These are phyloP conservation scores for Saccostrea echinata DNA, from an alignment of 1,140 invertebrate species.

Conservation along the genomic window DNA sequence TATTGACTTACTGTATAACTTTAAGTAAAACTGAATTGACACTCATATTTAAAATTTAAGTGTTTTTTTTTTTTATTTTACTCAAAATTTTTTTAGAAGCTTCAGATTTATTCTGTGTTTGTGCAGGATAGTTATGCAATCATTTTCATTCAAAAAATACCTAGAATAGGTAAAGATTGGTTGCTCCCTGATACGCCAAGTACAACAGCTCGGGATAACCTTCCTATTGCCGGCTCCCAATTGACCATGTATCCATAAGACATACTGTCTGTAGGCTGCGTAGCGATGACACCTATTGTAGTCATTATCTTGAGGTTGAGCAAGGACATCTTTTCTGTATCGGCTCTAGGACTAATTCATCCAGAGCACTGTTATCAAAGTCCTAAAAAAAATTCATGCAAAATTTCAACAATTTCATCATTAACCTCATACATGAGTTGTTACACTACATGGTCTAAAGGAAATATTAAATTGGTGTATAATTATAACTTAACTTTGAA, in stretches of 20 bases:
- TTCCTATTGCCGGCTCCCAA: slow-evolving; percentile 31
- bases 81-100: too few species aligned
- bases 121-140: too few species aligned
- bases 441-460: not conserved
- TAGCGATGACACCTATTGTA: not conserved
- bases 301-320: not conserved
- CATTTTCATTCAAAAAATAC: too few species aligned
- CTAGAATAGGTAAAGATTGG: too few species aligned
- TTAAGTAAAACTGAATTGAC: too few species aligned
- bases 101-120: too few species aligned
- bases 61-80: too few species aligned
- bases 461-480: not conserved
- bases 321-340: slow-evolving; percentile 35
- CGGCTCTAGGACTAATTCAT: not conserved
- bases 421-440: too few species aligned
- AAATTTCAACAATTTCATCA: too few species aligned
- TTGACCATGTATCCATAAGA: slow-evolving; percentile 38
- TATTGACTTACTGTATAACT: too few species aligned
- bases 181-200: slow-evolving; percentile 43
- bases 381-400: too few species aligned
- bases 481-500: not conserved
- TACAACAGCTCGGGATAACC: slow-evolving; percentile 43
- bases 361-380: not conserved
- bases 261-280: slow-evolving; percentile 42
- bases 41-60: too few species aligned